Base-by-base conservation (phyloP, 2,113 vertebrate genomes). In the Cyprinodon brontotheroides region DNA sequence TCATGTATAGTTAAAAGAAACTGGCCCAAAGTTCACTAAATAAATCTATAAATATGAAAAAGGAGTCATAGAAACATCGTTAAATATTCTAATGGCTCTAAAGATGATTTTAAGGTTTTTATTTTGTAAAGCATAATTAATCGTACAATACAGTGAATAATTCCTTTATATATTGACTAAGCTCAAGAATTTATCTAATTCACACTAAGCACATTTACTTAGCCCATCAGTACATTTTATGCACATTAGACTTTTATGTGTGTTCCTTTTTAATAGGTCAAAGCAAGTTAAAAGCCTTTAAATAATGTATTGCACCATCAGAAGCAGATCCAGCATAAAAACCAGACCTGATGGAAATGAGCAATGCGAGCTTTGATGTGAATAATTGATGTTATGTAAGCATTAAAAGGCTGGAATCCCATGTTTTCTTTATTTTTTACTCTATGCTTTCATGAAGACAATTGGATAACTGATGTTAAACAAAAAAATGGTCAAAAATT, bases 321-420 rank as follows among this genome's bases (percentile, higher is more conserved):
- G 8, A 60, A 37, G 38, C 38, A 43, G 62, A 14, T 36, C 20
- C 62, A 39, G 39, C 14, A 40, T 36, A 37, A 47, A 17, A 45
- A 53, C 7, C 9, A 4, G 50, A n/a, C 5, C 17, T 2, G 37
- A 29, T 61, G 41, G 73, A 75, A 75, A 75, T 48, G 37, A 59
- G 40, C 63, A 1, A 8, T 40, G 68, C 43, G 20, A 11, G 3
- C 57, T 61, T 43, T 9, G 57, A 50, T 37, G 38, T 50, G 37
- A 75, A 68, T 61, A 40, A 75, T 75, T 68, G 22, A 68, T 68
- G 40, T n/a, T 45, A 29, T 60, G 53, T 60, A 61, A 20, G 50
- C 17, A 57, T 57, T 38, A 45, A 73, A 6, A 11, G 11, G 40
- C 9, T 40, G 62, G 62, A 37, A 13, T 29, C 12, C 22, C 29